Percentiles rank a stretch among this genome's conserved stretches.
phyloP scores from a whole-genome alignment of 2,888 invertebrate genomes.

The Lamproptera curius region DNA sequence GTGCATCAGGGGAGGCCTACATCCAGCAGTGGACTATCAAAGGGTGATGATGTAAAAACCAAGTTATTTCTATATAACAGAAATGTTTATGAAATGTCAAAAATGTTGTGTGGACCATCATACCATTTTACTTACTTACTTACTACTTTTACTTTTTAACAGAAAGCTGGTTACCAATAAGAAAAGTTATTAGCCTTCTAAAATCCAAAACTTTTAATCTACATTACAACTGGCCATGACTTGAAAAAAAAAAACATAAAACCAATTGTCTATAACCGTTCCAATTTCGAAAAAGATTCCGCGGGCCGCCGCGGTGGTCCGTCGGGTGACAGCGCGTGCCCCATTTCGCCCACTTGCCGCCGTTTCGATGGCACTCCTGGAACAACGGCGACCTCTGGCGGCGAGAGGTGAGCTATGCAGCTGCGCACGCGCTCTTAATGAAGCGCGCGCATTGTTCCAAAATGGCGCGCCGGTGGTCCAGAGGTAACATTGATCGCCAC shows the following conservation, averaged over 20 bases:
- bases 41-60: too few species aligned
- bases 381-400: slow-evolving; percentile 36
- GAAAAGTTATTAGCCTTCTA: too few species aligned
- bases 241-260: neutral
- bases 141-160: too few species aligned
- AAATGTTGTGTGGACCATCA: too few species aligned
- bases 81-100: too few species aligned
- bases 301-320: slow-evolving; percentile 34
- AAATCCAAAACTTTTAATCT: neutral
- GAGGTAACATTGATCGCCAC: slow-evolving; percentile 60
- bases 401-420: slow-evolving; percentile 49
- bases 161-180: too few species aligned
- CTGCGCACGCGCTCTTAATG: slow-evolving; percentile 64
- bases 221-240: neutral
- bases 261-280: neutral
- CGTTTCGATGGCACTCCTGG: slow-evolving; percentile 46
- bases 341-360: slow-evolving; percentile 45
- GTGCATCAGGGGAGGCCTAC: too few species aligned
- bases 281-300: neutral
- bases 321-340: slow-evolving; percentile 55
- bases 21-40: too few species aligned
- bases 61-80: too few species aligned
- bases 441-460: slow-evolving; percentile 45
- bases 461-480: slow-evolving; percentile 53
- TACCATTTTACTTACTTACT: too few species aligned